Percentiles rank a stretch among this genome's conserved stretches.
Conservation (phyloP, 30 jellyfish, hydroid and myxozoan genomes). For the Phacellophora camtschatica region DNA sequence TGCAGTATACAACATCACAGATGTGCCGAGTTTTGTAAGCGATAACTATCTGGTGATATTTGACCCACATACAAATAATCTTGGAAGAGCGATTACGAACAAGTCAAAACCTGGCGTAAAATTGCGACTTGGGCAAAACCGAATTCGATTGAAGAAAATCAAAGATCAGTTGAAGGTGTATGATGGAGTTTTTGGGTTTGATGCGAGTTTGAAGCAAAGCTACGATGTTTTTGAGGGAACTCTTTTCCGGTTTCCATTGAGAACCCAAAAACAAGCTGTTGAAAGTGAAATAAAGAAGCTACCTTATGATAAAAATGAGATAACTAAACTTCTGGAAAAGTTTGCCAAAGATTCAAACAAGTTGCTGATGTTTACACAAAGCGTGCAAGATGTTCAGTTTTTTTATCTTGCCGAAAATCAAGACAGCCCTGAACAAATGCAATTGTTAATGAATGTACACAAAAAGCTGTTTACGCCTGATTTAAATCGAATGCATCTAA, state of each 20-base stretch:
- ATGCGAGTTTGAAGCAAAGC: not conserved
- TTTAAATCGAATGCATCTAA: not conserved
- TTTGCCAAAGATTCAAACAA: constrained; percentile 14
- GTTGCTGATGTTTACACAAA: constrained; percentile 64
- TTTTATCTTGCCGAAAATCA: constrained; percentile 16
- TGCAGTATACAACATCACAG: constrained; percentile 83
- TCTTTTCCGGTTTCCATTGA: constrained; percentile 74
- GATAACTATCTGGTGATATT: constrained; percentile 62
- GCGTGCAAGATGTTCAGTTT: constrained; percentile 32
- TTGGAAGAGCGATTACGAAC: constrained; percentile 66
- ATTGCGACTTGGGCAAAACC: constrained; percentile 20
- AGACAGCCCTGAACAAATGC: constrained; percentile 19
- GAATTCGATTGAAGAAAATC: constrained; percentile 12
- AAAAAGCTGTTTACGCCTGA: not conserved
- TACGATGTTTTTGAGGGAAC: constrained; percentile 54
- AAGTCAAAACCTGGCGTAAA: constrained; percentile 70
- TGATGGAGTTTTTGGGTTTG: constrained; percentile 76
- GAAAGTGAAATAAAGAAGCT: constrained; percentile 55
- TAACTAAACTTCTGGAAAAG: constrained; percentile 40
- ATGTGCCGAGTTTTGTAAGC: constrained; percentile 78
- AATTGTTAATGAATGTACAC: not conserved
- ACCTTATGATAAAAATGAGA: constrained; percentile 41
- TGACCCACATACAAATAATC: constrained; percentile 77
- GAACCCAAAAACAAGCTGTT: constrained; percentile 48
- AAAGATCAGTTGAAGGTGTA: constrained; percentile 55